Evolutionary conservation across 1,140 invertebrate species (phyloP), one percentile per base, ranked within the genome.

Genomic region (Drosophila kanapiae): DNA sequence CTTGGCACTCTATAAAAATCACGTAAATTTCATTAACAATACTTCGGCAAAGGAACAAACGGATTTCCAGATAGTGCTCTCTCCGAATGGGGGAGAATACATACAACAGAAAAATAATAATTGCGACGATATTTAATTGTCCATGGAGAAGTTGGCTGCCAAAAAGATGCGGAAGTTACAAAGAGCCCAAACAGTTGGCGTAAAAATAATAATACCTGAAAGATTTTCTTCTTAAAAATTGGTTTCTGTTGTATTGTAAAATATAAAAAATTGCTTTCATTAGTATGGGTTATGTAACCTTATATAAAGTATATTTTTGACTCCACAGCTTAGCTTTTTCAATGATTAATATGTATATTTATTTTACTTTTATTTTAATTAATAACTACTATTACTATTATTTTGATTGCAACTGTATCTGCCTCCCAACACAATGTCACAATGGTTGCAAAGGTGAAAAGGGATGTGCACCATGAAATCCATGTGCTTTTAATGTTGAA

Each of bases 401-500:
- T 38, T 38, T 56, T 10, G 5, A 9, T 6, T 18, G 2, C 35
- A 6, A n/a, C 18, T 38, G 53, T 38, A 38, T 3, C 4, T 8
- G 4, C 60, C 45, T 49, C 59, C 23, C 23, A 23, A 75, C 75
- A 57, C 47, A 63, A 51, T 75, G 45, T 45, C 57, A 49, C 35
- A 51, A 48, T 80, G 84, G 72, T 49, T 38, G 74, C 61, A 78
- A 78, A 84, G 85, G 74, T 84, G 81, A 60, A 90, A 84, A 75
- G 57, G 80, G 72, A 84, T 84, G 72, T 90, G 84, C 80, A 58
- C 77, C 85, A 65, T 87, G 84, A 80, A 80, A 80, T 84, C 84
- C 84, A 80, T 87, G 84, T 81, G 84, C 84, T 87, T 84, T 87
- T 87, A 87, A 88, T 88, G 77, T 81, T 87, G 84, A 87, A 87